Conservation (phyloP, 1,140 invertebrate genomes). For the Drosophila sturtevanti region DNA sequence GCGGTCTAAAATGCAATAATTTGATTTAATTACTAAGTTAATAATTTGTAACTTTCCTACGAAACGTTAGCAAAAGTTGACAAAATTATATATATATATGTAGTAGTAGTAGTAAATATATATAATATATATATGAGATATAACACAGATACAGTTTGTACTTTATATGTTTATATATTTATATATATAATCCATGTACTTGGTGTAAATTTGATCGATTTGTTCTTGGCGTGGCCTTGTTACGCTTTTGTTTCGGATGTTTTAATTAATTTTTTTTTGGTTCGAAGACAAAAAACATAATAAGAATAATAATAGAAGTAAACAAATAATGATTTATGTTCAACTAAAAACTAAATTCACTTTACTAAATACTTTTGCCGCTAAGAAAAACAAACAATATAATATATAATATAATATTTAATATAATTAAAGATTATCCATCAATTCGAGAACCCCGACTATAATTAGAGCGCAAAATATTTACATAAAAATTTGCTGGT, state of each 20-base stretch:
- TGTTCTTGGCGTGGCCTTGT: constrained; percentile 27
- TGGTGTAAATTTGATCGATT: constrained; percentile 23
- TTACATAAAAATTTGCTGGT: not conserved
- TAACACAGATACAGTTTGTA: constrained; percentile 56
- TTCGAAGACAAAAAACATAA: constrained; percentile 26
- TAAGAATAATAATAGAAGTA: constrained; percentile 40
- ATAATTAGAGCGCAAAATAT: not conserved
- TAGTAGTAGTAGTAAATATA: constrained; percentile 22
- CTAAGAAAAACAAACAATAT: constrained; percentile 11
- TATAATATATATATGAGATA: constrained; percentile 36
- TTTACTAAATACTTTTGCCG: constrained; percentile 47
- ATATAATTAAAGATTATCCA: constrained; percentile 14
- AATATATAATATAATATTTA: not conserved
- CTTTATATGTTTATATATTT: constrained; percentile 39
- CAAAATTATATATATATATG: constrained; percentile 66
- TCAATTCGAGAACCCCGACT: constrained; percentile 7
- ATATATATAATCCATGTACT: constrained; percentile 29
- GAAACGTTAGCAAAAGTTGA: constrained; percentile 78
- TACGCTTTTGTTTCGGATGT: constrained; percentile 38
- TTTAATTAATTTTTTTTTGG: constrained; percentile 13
- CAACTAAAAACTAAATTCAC: constrained; percentile 64
- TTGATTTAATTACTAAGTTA: constrained; percentile 65
- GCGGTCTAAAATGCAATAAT: constrained; percentile 60
- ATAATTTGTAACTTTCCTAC: constrained; percentile 73
- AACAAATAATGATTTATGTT: constrained; percentile 51